Evolutionary conservation across 2,797 vertebrate genomes (phyloP).

Genomic region (Poecilia gillii): DNA sequence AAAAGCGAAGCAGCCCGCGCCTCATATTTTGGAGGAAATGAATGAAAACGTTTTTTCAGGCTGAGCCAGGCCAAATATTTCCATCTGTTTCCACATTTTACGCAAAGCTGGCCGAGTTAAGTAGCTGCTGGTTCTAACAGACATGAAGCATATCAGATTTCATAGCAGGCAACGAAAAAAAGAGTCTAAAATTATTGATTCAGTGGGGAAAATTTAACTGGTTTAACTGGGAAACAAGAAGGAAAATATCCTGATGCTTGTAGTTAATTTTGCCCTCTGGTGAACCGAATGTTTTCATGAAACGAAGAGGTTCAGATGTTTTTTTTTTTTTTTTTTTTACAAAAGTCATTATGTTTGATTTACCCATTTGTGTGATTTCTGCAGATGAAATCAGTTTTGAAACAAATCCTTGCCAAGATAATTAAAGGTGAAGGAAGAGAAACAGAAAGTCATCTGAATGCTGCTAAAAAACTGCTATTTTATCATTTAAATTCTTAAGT

Average conservation of each 20-base stretch:
- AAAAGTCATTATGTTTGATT: conserved; percentile 8
- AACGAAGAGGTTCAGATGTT: conserved; percentile 13
- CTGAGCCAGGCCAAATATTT: neutral
- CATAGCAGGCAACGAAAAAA: neutral
- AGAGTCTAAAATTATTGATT: neutral
- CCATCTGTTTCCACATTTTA: conserved; percentile 5
- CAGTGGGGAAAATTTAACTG: neutral
- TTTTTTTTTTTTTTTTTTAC: neutral
- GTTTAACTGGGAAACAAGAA: neutral
- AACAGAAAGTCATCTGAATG: neutral
- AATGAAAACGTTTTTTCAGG: neutral
- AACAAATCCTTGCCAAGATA: conserved; percentile 37
- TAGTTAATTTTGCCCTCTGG: conserved; percentile 10
- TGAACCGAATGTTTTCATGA: conserved; percentile 19
- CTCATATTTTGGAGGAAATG: conserved; percentile 1
- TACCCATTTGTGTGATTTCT: conserved; percentile 29
- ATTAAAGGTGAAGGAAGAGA: conserved; percentile 40
- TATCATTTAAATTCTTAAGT: neutral
- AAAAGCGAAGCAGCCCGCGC: neutral
- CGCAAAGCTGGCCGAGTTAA: neutral
- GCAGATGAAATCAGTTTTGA: conserved; percentile 31
- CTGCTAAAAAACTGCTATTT: neutral
- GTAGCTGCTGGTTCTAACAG: neutral
- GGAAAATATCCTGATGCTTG: neutral
- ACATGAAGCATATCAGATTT: neutral